A percentile compares a stretch with the other conserved stretches of the same genome.
These are phyloP conservation scores for Cataglyphis cursor DNA, from an alignment of 2,888 invertebrate species.

Conservation along the genomic window DNA sequence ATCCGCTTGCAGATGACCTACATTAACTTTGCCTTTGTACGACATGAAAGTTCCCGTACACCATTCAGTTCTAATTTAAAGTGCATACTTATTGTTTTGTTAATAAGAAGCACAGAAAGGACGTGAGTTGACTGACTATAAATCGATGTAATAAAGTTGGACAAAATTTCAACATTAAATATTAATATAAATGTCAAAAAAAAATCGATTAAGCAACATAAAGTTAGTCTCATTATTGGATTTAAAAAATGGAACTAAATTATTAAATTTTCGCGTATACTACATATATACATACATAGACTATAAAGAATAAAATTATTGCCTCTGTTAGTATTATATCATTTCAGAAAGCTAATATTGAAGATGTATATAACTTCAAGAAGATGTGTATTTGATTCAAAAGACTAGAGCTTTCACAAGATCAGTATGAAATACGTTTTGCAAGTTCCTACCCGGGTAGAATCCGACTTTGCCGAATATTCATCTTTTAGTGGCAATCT, in stretches of 20 bases:
- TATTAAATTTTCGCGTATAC: neutral
- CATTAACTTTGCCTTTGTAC: constrained; percentile 32
- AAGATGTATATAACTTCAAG: neutral
- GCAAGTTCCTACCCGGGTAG: neutral
- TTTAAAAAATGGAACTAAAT: neutral
- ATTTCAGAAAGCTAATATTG: neutral
- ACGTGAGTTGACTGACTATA: constrained; percentile 13
- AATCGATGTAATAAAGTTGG: neutral
- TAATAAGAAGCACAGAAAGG: neutral
- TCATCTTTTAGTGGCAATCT: constrained; percentile 26
- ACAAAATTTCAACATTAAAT: neutral
- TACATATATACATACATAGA: neutral
- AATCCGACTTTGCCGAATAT: constrained; percentile 11
- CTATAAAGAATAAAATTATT: neutral
- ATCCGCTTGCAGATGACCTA: constrained; percentile 16
- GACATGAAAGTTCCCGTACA: constrained; percentile 11
- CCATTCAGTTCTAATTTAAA: constrained; percentile 2
- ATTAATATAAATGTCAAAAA: neutral
- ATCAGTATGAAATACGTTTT: neutral
- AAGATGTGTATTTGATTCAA: neutral
- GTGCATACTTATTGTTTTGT: neutral
- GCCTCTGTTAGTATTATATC: neutral
- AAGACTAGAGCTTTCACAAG: neutral
- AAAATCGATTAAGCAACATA: neutral
- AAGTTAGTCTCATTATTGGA: neutral